These are phyloP conservation scores for Macrophya alboannulata DNA, from an alignment of 2,888 invertebrate genomes.

Conservation along the genomic window DNA sequence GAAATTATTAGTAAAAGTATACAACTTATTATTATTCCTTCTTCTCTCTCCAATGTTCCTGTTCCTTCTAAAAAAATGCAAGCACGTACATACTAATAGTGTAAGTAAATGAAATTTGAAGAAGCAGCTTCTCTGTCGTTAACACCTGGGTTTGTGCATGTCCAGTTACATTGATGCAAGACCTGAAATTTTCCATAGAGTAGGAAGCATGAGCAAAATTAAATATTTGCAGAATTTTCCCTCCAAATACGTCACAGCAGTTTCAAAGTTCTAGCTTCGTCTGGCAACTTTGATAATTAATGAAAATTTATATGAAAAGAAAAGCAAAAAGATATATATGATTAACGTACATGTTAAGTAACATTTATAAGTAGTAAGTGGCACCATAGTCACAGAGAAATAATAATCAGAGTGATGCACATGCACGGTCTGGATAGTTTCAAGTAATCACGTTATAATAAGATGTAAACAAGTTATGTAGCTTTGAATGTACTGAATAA, in stretches of 20 bases:
- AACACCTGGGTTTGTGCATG: not conserved
- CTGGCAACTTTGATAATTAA: not conserved
- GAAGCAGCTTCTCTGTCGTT: not conserved
- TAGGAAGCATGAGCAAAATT: not conserved
- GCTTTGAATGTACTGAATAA: constrained; percentile 9
- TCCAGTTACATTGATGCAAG: not conserved
- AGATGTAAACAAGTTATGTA: constrained; percentile 9
- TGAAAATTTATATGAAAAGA: not conserved
- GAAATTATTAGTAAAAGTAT: not conserved
- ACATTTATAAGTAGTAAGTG: not conserved
- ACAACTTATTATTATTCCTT: not conserved
- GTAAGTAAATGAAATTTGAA: not conserved
- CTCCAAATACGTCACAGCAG: not conserved
- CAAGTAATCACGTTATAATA: constrained; percentile 12
- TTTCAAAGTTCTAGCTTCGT: not conserved
- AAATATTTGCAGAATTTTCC: not conserved
- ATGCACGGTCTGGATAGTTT: constrained; percentile 4
- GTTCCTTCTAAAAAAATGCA: not conserved
- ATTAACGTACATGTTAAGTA: not conserved
- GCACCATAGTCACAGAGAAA: not conserved
- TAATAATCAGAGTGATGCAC: constrained; percentile 28
- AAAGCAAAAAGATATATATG: not conserved
- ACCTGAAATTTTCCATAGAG: not conserved
- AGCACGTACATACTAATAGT: not conserved
- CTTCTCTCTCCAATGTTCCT: not conserved